These are phyloP conservation scores for Drosophila takahashii DNA, from an alignment of 1,140 invertebrate species.

Conservation along the genomic window DNA sequence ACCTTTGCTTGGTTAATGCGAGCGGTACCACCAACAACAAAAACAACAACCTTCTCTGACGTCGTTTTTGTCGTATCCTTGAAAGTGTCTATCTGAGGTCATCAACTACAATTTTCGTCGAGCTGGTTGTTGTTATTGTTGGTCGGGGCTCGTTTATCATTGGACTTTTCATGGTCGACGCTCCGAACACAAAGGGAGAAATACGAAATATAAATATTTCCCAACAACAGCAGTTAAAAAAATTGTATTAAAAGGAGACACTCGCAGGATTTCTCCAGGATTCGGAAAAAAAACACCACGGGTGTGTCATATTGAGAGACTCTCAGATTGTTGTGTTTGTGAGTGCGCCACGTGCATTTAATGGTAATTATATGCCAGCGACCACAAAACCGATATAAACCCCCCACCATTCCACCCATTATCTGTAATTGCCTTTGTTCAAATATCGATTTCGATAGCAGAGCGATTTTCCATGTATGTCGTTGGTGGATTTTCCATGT, in stretches of 20 bases:
- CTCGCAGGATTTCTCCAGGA: conserved; percentile 13
- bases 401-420: conserved; percentile 41
- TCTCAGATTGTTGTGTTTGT: conserved; percentile 5
- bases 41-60: conserved; percentile 40
- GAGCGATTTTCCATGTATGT: conserved; percentile 61
- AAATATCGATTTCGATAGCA: conserved; percentile 72
- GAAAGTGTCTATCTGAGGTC: conserved; percentile 79
- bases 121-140: conserved; percentile 31
- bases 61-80: conserved; percentile 65
- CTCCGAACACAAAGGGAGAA: conserved; percentile 24
- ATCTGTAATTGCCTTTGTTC: conserved; percentile 77
- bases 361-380: conserved; percentile 67
- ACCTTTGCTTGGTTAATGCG: conserved; percentile 68
- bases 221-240: not conserved
- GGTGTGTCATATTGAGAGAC: conserved; percentile 1
- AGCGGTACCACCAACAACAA: conserved; percentile 7
- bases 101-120: conserved; percentile 74
- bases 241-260: conserved; percentile 6
- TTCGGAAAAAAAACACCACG: not conserved
- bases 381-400: conserved; percentile 15
- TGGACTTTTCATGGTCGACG: conserved; percentile 54
- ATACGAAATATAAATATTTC: conserved; percentile 8
- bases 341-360: conserved; percentile 49
- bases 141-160: conserved; percentile 57
- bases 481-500: conserved; percentile 2